Percentiles rank a stretch among this genome's conserved stretches.
Evolutionary conservation across 2,888 invertebrate species (phyloP).

Genomic region (Cheiracanthium punctorium): DNA sequence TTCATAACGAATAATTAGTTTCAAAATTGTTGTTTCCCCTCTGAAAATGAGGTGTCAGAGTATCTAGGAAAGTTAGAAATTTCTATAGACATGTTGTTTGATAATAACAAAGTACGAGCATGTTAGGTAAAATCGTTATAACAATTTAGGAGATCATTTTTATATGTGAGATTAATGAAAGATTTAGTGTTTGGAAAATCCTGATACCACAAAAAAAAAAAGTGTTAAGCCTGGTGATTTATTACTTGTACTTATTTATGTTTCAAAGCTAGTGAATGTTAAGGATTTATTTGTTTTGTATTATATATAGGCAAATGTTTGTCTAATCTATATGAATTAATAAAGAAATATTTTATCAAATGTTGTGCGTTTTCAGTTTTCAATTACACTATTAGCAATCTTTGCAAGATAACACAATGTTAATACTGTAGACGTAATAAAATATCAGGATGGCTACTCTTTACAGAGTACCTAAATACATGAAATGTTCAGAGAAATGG

Average conservation of each 20-base stretch:
- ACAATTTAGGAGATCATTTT: neutral
- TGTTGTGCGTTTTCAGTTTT: neutral
- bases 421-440: no score
- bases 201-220: neutral
- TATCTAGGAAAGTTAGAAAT: neutral
- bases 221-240: slow-evolving; percentile 17
- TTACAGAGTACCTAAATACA: no score
- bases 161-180: neutral
- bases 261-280: slow-evolving; percentile 35
- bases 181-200: neutral
- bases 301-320: slow-evolving; percentile 37
- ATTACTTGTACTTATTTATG: slow-evolving; percentile 40
- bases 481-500: no score
- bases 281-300: slow-evolving; percentile 41
- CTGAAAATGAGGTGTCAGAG: neutral
- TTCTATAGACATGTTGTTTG: neutral
- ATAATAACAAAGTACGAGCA: neutral
- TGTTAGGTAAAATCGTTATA: neutral
- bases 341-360: slow-evolving; percentile 47
- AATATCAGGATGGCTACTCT: no score
- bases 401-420: neutral
- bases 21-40: neutral
- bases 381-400: no score
- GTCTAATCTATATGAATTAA: slow-evolving; percentile 45
- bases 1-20: no score